Percentiles rank a stretch among this genome's conserved stretches.
phyloP scores from a whole-genome alignment of 2,797 vertebrate species.

The Psittacula derbiana region DNA sequence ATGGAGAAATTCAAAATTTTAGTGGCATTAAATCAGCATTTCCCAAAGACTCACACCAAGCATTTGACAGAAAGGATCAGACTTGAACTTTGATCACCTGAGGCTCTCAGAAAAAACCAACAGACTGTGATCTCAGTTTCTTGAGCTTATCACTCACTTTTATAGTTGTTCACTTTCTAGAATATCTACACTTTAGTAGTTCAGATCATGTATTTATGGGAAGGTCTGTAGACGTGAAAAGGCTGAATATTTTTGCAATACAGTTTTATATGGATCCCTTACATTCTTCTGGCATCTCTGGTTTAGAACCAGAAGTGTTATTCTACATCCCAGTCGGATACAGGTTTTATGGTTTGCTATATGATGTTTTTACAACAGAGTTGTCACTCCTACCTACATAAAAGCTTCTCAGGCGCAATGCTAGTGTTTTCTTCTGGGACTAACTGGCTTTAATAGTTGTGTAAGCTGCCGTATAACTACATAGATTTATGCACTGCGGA shows the following conservation, averaged over 20 bases:
- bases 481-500: neutral
- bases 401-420: neutral
- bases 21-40: neutral
- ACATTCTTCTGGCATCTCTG: neutral
- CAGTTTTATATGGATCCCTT: neutral
- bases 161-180: neutral
- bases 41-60: neutral
- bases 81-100: neutral
- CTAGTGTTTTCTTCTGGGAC: neutral
- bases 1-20: neutral
- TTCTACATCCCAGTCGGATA: neutral
- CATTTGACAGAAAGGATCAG: neutral
- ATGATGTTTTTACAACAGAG: neutral
- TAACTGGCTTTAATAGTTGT: neutral
- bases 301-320: neutral
- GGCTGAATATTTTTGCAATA: neutral
- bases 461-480: neutral
- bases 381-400: neutral
- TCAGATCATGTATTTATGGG: neutral
- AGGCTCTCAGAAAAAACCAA: neutral
- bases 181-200: neutral
- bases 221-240: neutral
- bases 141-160: rapidly evolving
- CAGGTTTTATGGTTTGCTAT: neutral
- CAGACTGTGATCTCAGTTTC: neutral